A percentile compares a stretch with the other conserved stretches of the same genome.
These are phyloP conservation scores for Pycnonotus jocosus DNA, from an alignment of 2,113 vertebrate species.

Conservation along the genomic window DNA sequence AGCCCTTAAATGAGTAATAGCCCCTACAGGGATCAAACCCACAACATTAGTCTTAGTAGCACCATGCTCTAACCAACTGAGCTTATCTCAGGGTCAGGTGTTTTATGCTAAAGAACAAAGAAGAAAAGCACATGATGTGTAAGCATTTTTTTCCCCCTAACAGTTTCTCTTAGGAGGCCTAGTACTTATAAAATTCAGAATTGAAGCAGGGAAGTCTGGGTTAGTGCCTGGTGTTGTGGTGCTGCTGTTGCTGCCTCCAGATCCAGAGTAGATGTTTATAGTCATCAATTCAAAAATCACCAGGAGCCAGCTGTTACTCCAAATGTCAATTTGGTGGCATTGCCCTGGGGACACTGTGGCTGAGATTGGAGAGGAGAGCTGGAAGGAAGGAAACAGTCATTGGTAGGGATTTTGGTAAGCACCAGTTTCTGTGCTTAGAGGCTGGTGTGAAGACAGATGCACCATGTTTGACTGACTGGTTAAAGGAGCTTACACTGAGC, in stretches of 20 bases:
- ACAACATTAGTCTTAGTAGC: not conserved
- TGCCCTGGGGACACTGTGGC: not conserved
- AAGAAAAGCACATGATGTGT: not conserved
- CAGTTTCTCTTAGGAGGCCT: not conserved
- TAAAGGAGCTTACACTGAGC: not conserved
- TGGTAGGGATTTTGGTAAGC: not conserved
- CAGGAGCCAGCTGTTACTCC: not conserved
- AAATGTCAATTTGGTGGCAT: not conserved
- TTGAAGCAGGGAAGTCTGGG: not conserved
- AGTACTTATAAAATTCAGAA: not conserved
- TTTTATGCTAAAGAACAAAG: not conserved
- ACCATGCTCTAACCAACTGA: not conserved
- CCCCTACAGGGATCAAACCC: not conserved
- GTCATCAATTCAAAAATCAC: not conserved
- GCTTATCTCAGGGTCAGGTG: not conserved
- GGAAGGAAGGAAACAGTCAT: not conserved
- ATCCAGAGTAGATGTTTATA: not conserved
- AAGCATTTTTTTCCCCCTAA: accelerated
- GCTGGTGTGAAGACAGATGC: accelerated
- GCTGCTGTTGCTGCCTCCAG: not conserved
- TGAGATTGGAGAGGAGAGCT: not conserved
- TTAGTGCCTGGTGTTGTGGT: not conserved
- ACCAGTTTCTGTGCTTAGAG: accelerated
- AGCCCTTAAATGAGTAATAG: not conserved
- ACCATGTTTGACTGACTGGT: accelerated